These are phyloP conservation scores for Thalassarche chlororhynchos DNA, from an alignment of 2,113 vertebrate species.

Conservation along the genomic window DNA sequence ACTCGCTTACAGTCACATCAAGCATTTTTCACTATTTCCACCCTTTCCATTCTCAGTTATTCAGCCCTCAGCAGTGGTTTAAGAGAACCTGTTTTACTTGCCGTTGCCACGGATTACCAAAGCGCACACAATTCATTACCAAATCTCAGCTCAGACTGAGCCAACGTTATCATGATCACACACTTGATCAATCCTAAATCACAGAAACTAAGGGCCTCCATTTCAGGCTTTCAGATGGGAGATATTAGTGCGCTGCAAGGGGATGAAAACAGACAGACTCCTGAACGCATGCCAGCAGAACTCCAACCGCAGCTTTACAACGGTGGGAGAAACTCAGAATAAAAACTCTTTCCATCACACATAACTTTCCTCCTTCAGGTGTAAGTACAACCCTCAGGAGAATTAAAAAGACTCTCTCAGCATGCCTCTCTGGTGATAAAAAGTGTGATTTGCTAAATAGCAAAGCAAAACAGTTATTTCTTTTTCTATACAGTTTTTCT, in stretches of 20 bases:
- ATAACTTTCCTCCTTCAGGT: not conserved
- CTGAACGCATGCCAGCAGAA: not conserved
- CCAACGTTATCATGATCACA: not conserved
- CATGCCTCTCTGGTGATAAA: not conserved
- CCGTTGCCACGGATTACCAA: not conserved
- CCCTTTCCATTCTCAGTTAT: not conserved
- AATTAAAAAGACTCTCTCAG: not conserved
- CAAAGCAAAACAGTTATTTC: not conserved
- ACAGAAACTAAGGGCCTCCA: not conserved
- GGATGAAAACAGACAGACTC: conserved; percentile 33
- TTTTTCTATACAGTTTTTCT: not conserved
- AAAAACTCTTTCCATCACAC: not conserved
- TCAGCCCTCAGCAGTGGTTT: not conserved
- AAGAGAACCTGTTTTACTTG: not conserved
- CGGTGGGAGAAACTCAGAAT: not conserved
- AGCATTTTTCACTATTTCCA: not conserved
- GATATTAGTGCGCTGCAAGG: not conserved
- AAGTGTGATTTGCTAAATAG: not conserved
- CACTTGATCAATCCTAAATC: not conserved
- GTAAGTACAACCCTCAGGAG: not conserved
- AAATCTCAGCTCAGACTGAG: not conserved
- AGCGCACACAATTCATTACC: not conserved
- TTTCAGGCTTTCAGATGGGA: conserved; percentile 44
- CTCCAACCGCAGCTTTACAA: not conserved
- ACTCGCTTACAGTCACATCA: accelerated